phyloP scores from a whole-genome alignment of 2,113 vertebrate genomes.

The Pagrus major region DNA sequence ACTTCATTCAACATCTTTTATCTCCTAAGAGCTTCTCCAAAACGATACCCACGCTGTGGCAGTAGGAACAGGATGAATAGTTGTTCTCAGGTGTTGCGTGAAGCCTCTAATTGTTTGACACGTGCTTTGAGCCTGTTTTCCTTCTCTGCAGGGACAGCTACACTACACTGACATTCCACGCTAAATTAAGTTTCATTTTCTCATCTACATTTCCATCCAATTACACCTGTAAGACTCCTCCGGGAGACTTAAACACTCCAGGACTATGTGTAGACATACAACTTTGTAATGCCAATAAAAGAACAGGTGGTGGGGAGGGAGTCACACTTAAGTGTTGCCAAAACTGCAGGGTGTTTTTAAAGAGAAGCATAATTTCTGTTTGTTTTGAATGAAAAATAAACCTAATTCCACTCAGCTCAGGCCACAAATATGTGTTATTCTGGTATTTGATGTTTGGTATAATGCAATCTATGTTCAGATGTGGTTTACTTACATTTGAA shows the following conservation, averaged over 20 bases:
- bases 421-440: neutral
- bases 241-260: slow-evolving; percentile 23
- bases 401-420: neutral
- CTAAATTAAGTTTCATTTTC: slow-evolving; percentile 67
- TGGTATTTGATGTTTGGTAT: neutral
- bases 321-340: neutral
- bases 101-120: slow-evolving; percentile 66
- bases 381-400: neutral
- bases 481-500: neutral
- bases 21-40: slow-evolving; percentile 28
- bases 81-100: slow-evolving; percentile 47
- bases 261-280: slow-evolving; percentile 16
- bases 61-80: slow-evolving; percentile 3
- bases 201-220: slow-evolving; percentile 61
- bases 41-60: slow-evolving; percentile 7
- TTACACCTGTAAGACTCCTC: slow-evolving; percentile 48
- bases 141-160: slow-evolving; percentile 45
- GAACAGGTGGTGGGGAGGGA: slow-evolving; percentile 9
- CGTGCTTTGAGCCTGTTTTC: slow-evolving; percentile 38
- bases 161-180: slow-evolving; percentile 30
- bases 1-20: slow-evolving; percentile 50
- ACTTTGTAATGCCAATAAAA: slow-evolving; percentile 16
- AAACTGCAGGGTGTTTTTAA: neutral
- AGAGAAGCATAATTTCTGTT: neutral
- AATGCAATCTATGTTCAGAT: neutral